Evolutionary conservation across 2,113 vertebrate species (phyloP), one percentile per base, ranked within the genome.

Genomic region (Oryzias woworae): DNA sequence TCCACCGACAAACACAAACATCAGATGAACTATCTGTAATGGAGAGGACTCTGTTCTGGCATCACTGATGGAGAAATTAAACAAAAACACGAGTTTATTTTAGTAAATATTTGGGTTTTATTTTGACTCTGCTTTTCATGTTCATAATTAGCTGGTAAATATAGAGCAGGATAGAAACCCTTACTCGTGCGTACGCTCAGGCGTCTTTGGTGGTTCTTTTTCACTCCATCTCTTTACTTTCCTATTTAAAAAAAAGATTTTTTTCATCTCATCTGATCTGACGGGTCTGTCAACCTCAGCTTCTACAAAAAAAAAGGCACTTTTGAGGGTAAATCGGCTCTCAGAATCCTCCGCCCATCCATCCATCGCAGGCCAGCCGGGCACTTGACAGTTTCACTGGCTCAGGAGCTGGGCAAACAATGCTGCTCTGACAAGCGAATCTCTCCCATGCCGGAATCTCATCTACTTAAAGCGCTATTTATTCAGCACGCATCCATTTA

Each of bases 11-110:
- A 88, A 90, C 82, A 90, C 85, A 92, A 88, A 90, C 89, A 90
- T 89, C 87, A 89, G 76, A 88, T 89, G 89, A 89, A 88, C 89
- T 88, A 89, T 89, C 85, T 87, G 87, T 90, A 90, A 90, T 90
- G 82, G 86, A 89, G 87, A 88, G 82, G 84, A 85, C 85, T 86
- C 69, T 80, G 84, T 88, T 87, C 86, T 90, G 89, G 87, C 89
- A 89, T 66, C n/a, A 62, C 77, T 78, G 82, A 85, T 4, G 85
- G 86, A 85, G 84, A 82, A 87, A 86, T 69, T 79, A 87, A 87
- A 89, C 86, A 90, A 90, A 47, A 90, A 90, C 82, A 80, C 4
- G 63, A 80, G 85, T 90, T 89, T 90, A 89, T 89, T 90, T 89
- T 78, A 78, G 89, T 85, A 87, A 90, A 88, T 89, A 89, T 88